Base-by-base conservation (phyloP, 2,113 vertebrate species). In the Lepisosteus osseus region DNA sequence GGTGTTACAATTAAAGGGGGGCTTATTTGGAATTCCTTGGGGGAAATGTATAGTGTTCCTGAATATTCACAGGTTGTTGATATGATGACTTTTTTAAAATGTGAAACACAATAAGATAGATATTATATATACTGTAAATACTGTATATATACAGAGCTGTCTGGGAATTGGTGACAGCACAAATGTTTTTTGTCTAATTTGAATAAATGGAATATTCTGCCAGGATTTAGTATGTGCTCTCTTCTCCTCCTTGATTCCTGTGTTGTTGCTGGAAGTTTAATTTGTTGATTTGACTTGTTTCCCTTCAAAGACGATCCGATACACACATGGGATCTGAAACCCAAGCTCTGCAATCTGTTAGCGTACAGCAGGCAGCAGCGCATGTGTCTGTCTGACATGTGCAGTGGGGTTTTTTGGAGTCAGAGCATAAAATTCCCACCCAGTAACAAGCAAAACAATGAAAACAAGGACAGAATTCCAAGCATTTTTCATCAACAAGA, bases 161-260 rank as follows among this genome's bases (percentile, higher is more conserved):
- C 87, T 79, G 81, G 78, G 82, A 73, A 87, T 80, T 85, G 72
- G 85, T 89, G 80, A 91, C 85, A 90, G 90, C 87, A 90, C 89
- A 91, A 87, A 86, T 84, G 82, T 87, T 89, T 73, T 88, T 86
- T 86, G 80, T 86, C 83, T 77, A 83, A 81, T 87, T 88, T 87
- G 82, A 78, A 91, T 89, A 88, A 90, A 88, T 87, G 86, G 86
- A 83, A 84, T 91, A 88, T 87, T 90, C 88, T 89, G 83, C 80
- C 86, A 89, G 78, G 82, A 90, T 87, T 81, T 76, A 0, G 15
- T 17, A 17, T 17, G 15, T 17, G 47, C 9, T 3, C 54, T 6
- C 40, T 72, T 75, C 68, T 72, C 42, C 66, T 78, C 51, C 3
- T 78, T 43, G 75, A 74, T 79, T 55, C 63, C 15, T 15, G 47